These are phyloP conservation scores for Enteromius afrohamiltoni DNA, from an alignment of 2,797 vertebrate species.

Conservation along the genomic window DNA sequence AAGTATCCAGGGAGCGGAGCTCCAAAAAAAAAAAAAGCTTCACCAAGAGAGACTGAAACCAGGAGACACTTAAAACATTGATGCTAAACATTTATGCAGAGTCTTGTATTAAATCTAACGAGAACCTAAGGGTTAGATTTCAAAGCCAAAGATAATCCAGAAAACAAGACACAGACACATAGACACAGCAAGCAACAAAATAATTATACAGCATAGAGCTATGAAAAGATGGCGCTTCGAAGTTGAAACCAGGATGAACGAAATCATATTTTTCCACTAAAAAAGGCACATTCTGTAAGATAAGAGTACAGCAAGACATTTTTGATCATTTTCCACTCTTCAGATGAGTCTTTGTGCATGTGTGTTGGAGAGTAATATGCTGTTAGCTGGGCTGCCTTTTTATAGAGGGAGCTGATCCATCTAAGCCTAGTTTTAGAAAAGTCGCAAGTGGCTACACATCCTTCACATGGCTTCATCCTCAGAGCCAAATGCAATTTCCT, in stretches of 20 bases:
- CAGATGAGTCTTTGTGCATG: neutral
- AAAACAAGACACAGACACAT: too few relatives aligned
- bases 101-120: conserved; percentile 16
- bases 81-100: conserved; percentile 20
- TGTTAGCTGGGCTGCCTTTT: conserved; percentile 54
- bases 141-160: conserved; percentile 39
- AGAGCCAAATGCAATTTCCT: conserved; percentile 66
- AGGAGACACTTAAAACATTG: neutral
- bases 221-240: conserved; percentile 18
- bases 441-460: conserved; percentile 63
- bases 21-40: neutral
- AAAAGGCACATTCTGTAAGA: neutral
- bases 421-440: conserved; percentile 58
- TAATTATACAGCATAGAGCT: conserved; percentile 34
- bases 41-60: neutral
- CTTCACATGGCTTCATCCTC: conserved; percentile 54
- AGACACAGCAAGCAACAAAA: conserved; percentile 49
- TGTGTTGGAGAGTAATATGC: conserved; percentile 7
- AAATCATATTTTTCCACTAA: conserved; percentile 1
- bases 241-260: conserved; percentile 1
- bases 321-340: conserved; percentile 39
- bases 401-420: conserved; percentile 35
- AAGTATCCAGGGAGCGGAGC: conserved; percentile 11
- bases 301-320: conserved; percentile 16
- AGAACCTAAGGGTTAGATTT: conserved; percentile 46